Evolutionary conservation across 1,140 invertebrate genomes (phyloP).

Genomic region (Popillia japonica): DNA sequence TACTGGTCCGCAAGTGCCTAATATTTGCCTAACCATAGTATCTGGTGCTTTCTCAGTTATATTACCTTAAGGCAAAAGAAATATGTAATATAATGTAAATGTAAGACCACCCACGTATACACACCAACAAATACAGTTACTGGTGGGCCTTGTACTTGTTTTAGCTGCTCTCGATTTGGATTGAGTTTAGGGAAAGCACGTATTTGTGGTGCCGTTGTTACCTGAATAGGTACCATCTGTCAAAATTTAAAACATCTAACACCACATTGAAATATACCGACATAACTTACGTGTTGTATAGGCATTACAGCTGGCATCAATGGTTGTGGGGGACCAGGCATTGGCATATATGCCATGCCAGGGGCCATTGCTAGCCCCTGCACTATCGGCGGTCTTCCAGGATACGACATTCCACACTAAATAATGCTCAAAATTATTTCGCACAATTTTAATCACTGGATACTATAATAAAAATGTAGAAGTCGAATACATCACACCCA

Average conservation of each 20-base stretch:
- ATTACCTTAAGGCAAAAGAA: constrained; percentile 73
- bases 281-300: constrained; percentile 62
- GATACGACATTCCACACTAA: constrained; percentile 62
- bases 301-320: constrained; percentile 64
- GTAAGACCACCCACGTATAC: constrained; percentile 39
- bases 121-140: constrained; percentile 94
- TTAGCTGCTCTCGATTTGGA: constrained; percentile 60
- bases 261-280: constrained; percentile 43
- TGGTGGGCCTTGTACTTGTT: constrained; percentile 75
- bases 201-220: constrained; percentile 61
- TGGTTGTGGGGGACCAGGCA: constrained; percentile 60
- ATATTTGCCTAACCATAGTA: constrained; percentile 91
- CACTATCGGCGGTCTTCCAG: constrained; percentile 66
- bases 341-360: constrained; percentile 64
- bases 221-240: constrained; percentile 64
- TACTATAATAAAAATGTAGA: neutral
- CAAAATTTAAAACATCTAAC: constrained; percentile 47
- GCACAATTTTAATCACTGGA: neutral
- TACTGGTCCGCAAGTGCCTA: constrained; percentile 91
- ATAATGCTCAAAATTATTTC: neutral
- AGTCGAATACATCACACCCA: constrained; percentile 30
- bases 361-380: constrained; percentile 62
- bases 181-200: constrained; percentile 58
- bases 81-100: neutral
- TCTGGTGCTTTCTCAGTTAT: constrained; percentile 96